Evolutionary conservation across 2,888 invertebrate species (phyloP).

Genomic region (Digitonthophagus gazella): DNA sequence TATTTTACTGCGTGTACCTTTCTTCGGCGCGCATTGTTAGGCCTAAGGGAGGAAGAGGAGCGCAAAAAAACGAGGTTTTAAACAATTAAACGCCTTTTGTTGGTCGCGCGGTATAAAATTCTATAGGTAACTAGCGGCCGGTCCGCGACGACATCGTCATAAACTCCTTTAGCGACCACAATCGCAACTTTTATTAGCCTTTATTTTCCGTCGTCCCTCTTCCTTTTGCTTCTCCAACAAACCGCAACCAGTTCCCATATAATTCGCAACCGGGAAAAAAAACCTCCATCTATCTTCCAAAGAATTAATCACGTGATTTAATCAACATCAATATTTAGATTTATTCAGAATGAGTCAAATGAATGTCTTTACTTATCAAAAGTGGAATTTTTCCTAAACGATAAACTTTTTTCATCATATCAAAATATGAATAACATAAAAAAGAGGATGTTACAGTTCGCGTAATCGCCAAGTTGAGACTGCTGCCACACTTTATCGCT

Average conservation of each 20-base stretch:
- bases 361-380: too few species aligned
- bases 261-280: not conserved
- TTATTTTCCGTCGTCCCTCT: not conserved
- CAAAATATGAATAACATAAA: not conserved
- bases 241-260: constrained; percentile 10
- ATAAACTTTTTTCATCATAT: too few species aligned
- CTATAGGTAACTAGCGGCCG: constrained; percentile 17
- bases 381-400: too few species aligned
- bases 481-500: not conserved
- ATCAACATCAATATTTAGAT: too few species aligned
- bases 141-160: constrained; percentile 13
- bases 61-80: not conserved
- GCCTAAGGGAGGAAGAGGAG: not conserved
- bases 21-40: constrained; percentile 9
- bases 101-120: constrained; percentile 13
- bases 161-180: constrained; percentile 17
- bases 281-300: not conserved
- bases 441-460: not conserved
- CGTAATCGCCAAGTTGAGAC: too few species aligned
- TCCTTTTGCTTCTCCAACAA: not conserved
- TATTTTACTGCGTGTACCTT: constrained; percentile 13
- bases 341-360: too few species aligned
- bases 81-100: constrained; percentile 11
- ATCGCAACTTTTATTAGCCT: constrained; percentile 17
- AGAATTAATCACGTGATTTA: not conserved